These are phyloP conservation scores for Heliconius hermathena DNA, from an alignment of 1,140 invertebrate species.

Conservation along the genomic window DNA sequence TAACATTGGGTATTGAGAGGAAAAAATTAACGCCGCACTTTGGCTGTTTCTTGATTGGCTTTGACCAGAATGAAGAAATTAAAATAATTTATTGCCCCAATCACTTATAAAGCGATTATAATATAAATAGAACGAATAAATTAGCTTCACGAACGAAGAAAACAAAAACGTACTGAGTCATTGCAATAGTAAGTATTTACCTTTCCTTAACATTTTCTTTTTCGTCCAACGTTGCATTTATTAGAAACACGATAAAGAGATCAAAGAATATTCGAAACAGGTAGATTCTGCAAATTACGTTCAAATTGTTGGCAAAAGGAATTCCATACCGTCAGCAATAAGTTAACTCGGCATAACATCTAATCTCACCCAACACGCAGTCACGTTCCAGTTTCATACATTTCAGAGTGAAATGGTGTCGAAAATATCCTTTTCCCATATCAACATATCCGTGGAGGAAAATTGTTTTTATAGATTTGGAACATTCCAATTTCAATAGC, in stretches of 20 bases:
- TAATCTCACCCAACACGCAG: conserved; percentile 58
- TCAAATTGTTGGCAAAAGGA: conserved; percentile 41
- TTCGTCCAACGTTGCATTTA: conserved; percentile 7
- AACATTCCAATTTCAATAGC: conserved; percentile 71
- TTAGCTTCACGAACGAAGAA: too few species aligned
- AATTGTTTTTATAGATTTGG: conserved; percentile 76
- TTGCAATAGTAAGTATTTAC: not conserved
- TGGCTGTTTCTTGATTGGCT: too few species aligned
- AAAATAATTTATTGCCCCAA: too few species aligned
- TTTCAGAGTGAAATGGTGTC: conserved; percentile 57
- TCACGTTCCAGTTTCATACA: conserved; percentile 65
- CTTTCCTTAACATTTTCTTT: not conserved
- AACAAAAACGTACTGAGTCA: too few species aligned
- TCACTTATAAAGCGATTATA: too few species aligned
- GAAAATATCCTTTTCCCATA: conserved; percentile 64
- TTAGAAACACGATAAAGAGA: not conserved
- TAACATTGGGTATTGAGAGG: too few species aligned
- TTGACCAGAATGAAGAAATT: too few species aligned
- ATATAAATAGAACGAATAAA: too few species aligned
- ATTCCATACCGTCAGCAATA: conserved; percentile 43
- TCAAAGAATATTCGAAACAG: conserved; percentile 4
- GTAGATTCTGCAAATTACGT: conserved; percentile 22
- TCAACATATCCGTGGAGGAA: conserved; percentile 63
- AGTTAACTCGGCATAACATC: conserved; percentile 48
- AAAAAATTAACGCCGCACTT: too few species aligned